Percentiles rank a stretch among this genome's conserved stretches.
Evolutionary conservation across 2,888 invertebrate species (phyloP).

Genomic region (Dimorphilus gyrociliatus): DNA sequence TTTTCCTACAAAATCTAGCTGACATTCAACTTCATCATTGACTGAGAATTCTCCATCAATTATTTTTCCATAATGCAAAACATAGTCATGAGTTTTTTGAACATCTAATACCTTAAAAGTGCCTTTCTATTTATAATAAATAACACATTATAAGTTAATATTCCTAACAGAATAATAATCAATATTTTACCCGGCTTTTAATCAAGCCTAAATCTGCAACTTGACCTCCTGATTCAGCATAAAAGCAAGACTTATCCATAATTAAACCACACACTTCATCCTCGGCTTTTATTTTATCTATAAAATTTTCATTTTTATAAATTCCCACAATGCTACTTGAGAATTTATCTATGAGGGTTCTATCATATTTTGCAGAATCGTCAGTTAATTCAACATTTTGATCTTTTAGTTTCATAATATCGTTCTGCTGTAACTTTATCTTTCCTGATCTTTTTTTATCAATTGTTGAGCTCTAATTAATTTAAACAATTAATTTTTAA

Average conservation of each 20-base stretch:
- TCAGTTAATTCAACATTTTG: no score
- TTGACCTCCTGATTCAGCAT: slow-evolving; percentile 96
- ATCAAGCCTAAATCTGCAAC: slow-evolving; percentile 68
- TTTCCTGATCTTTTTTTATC: no score
- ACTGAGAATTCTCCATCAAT: no score
- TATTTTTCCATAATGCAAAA: slow-evolving; percentile 72
- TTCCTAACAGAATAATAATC: slow-evolving; percentile 2
- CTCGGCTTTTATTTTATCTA: not conserved
- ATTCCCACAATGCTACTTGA: no score
- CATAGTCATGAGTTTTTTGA: slow-evolving; percentile 67
- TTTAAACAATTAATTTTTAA: no score
- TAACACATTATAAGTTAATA: slow-evolving; percentile 1
- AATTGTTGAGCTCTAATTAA: no score
- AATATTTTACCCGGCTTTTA: slow-evolving; percentile 6
- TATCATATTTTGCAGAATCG: no score
- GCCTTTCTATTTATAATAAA: slow-evolving; percentile 2
- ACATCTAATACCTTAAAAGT: slow-evolving; percentile 17
- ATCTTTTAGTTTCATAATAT: no score
- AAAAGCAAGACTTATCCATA: slow-evolving; percentile 77
- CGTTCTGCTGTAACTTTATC: no score
- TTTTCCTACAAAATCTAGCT: not conserved
- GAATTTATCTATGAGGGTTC: no score
- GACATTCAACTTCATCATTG: not conserved
- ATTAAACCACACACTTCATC: slow-evolving; percentile 38
- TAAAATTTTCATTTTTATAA: not conserved